Evolutionary conservation across 2,888 invertebrate genomes (phyloP).

Genomic region (Rhogogaster chlorosoma): DNA sequence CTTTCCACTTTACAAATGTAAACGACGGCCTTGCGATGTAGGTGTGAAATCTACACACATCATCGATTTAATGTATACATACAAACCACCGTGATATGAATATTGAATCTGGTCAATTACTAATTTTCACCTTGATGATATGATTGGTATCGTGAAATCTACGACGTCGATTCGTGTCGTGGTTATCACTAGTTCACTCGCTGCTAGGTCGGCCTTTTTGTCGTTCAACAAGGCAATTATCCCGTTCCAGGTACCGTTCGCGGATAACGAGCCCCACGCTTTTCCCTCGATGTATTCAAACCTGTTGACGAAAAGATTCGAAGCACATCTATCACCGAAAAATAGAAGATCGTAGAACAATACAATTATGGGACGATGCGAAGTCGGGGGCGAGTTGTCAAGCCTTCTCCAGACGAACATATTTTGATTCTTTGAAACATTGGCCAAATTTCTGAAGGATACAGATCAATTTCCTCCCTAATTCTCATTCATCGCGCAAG

Average conservation of each 20-base stretch:
- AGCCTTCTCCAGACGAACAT: neutral
- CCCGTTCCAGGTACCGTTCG: slow-evolving; percentile 72
- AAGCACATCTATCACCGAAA: neutral
- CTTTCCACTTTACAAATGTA: slow-evolving; percentile 71
- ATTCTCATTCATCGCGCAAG: neutral
- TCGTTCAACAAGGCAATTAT: slow-evolving; percentile 66
- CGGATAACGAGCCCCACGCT: slow-evolving; percentile 66
- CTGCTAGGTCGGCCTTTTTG: slow-evolving; percentile 69
- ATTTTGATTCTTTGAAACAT: neutral
- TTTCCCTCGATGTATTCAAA: slow-evolving; percentile 58
- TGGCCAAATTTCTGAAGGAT: neutral
- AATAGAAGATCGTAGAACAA: neutral
- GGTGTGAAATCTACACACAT: slow-evolving; percentile 65
- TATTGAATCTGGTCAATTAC: neutral
- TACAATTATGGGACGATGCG: neutral
- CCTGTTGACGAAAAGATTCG: slow-evolving; percentile 38
- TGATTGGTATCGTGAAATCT: slow-evolving; percentile 71
- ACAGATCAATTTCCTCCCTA: neutral
- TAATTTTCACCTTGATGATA: slow-evolving; percentile 46
- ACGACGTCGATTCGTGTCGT: slow-evolving; percentile 67
- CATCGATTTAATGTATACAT: neutral
- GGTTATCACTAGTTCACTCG: slow-evolving; percentile 72
- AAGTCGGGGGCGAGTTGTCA: neutral
- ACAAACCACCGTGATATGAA: too few relatives aligned
- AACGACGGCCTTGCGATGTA: slow-evolving; percentile 71